These are phyloP conservation scores for Suricata suricatta DNA, from an alignment of 2,113 vertebrate genomes.

Conservation along the genomic window DNA sequence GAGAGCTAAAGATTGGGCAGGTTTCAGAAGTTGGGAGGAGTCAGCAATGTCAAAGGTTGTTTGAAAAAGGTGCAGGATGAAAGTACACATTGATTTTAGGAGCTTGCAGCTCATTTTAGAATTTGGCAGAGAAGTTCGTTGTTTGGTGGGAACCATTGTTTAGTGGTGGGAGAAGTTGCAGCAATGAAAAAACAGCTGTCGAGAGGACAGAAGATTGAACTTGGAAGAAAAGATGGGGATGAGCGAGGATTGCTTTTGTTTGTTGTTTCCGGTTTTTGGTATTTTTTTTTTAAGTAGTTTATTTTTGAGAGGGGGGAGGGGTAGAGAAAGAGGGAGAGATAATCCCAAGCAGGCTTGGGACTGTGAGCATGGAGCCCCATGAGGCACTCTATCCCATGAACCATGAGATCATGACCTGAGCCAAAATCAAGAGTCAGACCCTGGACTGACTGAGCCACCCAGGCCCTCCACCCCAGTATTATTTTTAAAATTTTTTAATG, in stretches of 20 bases:
- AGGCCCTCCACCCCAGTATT: no score
- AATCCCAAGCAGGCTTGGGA: no score
- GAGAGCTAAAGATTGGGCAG: neutral
- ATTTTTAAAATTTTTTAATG: slow-evolving; percentile 20
- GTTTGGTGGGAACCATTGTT: neutral
- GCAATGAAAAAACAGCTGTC: neutral
- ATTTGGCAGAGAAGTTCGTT: neutral
- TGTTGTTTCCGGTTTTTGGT: neutral
- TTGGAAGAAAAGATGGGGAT: neutral
- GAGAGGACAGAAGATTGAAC: neutral
- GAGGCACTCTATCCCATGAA: no score
- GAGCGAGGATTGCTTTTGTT: neutral
- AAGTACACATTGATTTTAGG: neutral
- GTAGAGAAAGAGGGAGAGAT: no score
- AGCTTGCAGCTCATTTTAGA: slow-evolving; percentile 16
- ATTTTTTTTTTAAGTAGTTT: no score
- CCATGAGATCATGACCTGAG: no score
- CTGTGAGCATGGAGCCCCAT: no score
- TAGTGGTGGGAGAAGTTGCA: neutral
- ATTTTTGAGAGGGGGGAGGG: no score
- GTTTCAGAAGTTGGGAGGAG: neutral
- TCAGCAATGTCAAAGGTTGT: neutral
- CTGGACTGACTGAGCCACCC: no score
- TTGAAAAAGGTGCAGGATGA: neutral
- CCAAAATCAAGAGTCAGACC: no score